Evolutionary conservation across 2,113 vertebrate genomes (phyloP), one percentile per base, ranked within the genome.

Genomic region (Speoplatyrhinus poulsoni): DNA sequence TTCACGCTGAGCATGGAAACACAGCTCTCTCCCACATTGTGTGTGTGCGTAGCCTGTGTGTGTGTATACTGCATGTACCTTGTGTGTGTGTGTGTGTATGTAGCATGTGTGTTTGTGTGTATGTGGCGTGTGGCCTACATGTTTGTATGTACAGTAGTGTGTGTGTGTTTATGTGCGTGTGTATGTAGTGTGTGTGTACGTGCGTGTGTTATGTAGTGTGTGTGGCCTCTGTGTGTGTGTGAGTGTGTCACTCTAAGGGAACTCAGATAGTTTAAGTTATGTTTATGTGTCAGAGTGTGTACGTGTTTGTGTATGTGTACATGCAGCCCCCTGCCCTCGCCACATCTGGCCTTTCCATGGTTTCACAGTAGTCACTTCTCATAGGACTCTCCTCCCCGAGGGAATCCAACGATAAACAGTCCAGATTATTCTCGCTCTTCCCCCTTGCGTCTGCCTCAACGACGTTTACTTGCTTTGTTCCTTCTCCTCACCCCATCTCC

Each of bases 281-380:
- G 53, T 52, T 12, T 46, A 12, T 48, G 13, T 60, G 19, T 32
- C 46, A 36, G 12, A 50, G n/a, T 49, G 46, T n/a, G 17, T 60
- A 12, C 13, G 17, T 36, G 13, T 36, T 26, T 11, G 13, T 36
- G 56, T 17, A 12, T 60, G 13, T 50, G 47, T 60, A 17, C 26
- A 10, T 48, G 4, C 12, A 17, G 9, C n/a, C 33, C 75, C 63
- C 32, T 56, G 56, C 53, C 15, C 67, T 68, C 70, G 67, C 64
- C 69, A 70, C 82, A 83, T 83, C 78, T 78, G 81, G 76, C 57
- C 69, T 36, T 58, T 87, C 71, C 87, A 88, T 75, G 65, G 81
- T 80, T 83, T 85, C 72, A 84, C 86, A 88, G 86, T 88, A 90
- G 87, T 88, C 69, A 57, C 85, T 91, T 91, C 87, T 89, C 91